Evolutionary conservation across 2,797 vertebrate genomes (phyloP).

Genomic region (Pteronotus mesoamericanus): DNA sequence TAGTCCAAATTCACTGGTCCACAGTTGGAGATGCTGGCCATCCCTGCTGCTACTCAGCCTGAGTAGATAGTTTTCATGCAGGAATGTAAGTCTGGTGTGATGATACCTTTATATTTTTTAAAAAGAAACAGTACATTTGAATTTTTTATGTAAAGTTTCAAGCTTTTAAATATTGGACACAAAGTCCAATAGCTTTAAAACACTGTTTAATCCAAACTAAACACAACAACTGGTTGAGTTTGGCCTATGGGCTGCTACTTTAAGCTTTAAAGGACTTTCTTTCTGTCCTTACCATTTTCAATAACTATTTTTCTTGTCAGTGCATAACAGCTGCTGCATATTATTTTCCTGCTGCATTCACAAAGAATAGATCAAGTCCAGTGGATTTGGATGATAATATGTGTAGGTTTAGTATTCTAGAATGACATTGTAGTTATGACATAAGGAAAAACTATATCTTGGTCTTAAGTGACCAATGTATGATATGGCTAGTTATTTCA

Average conservation of each 20-base stretch:
- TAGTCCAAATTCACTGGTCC: background rate
- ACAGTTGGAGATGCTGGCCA: background rate
- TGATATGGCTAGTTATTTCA: background rate
- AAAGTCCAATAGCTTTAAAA: conserved; percentile 44
- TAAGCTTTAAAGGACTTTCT: background rate
- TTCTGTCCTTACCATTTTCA: background rate
- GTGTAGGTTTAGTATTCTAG: background rate
- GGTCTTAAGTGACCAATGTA: background rate
- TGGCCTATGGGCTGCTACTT: background rate
- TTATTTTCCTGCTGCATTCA: background rate
- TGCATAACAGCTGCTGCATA: background rate
- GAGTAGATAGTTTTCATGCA: background rate
- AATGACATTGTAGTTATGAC: background rate
- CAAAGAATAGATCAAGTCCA: background rate
- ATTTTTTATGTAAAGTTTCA: conserved; percentile 46
- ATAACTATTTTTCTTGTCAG: background rate
- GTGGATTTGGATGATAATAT: background rate
- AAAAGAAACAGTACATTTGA: background rate
- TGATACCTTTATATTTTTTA: background rate
- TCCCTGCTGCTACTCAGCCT: background rate
- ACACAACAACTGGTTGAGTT: background rate
- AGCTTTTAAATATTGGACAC: conserved; percentile 30
- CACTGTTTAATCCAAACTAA: conserved; percentile 42
- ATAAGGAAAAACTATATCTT: background rate
- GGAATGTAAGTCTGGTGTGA: background rate